A percentile compares a stretch with the other conserved stretches of the same genome.
These are phyloP conservation scores for Dorcus hopei DNA, from an alignment of 2,888 invertebrate species.

Conservation along the genomic window DNA sequence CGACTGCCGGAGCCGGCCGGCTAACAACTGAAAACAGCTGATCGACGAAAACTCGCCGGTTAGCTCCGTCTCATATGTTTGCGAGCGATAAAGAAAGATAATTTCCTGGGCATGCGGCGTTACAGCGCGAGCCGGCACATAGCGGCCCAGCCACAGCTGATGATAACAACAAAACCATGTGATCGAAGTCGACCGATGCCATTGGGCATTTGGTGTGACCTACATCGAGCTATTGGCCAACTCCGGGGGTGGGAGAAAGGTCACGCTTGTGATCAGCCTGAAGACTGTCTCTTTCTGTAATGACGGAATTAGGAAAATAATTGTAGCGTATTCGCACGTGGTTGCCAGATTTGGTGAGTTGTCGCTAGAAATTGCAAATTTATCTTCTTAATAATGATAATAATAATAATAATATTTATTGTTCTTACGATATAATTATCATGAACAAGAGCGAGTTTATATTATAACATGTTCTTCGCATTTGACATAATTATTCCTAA, in stretches of 20 bases:
- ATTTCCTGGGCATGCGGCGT: neutral
- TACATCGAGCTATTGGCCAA: conserved; percentile 55
- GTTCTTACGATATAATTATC: too few relatives aligned
- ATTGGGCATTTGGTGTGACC: conserved; percentile 47
- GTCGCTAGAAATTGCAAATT: too few relatives aligned
- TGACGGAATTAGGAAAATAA: conserved; percentile 15
- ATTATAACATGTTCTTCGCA: too few relatives aligned
- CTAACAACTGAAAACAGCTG: conserved; percentile 47
- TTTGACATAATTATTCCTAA: too few relatives aligned
- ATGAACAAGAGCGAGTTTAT: too few relatives aligned
- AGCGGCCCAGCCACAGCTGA: conserved; percentile 58
- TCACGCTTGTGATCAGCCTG: conserved; percentile 28
- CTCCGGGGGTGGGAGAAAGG: conserved; percentile 42
- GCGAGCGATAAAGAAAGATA: conserved; percentile 6
- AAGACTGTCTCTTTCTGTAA: conserved; percentile 12
- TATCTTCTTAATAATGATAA: too few relatives aligned
- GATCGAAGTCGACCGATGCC: conserved; percentile 38
- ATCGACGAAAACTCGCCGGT: conserved; percentile 32
- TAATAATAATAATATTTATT: too few relatives aligned
- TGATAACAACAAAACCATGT: conserved; percentile 70
- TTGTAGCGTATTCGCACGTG: too few relatives aligned
- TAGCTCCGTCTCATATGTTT: conserved; percentile 28
- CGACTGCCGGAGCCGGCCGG: conserved; percentile 44
- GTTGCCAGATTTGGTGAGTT: too few relatives aligned
- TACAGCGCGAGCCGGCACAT: conserved; percentile 15